Evolutionary conservation across 2,888 invertebrate species (phyloP), one percentile per base, ranked within the genome.

Genomic region (Celastrina argiolus): DNA sequence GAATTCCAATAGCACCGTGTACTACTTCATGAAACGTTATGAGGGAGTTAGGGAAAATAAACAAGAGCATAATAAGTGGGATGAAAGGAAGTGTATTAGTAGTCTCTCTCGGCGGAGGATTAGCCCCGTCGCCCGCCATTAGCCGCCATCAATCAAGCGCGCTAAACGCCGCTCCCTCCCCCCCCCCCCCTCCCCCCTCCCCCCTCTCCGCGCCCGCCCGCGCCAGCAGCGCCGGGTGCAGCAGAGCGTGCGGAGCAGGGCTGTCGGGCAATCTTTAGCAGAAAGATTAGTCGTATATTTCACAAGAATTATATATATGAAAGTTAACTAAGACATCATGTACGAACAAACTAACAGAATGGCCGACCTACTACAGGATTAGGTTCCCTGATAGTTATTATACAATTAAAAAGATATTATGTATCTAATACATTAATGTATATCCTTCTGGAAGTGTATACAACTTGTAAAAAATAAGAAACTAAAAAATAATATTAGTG

Each of bases 81-180:
- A 51, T 51, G 51, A 51, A 51, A 51, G 51, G 51, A 51, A 51
- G 51, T 51, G 51, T 22, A 51, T 51, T 26, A 51, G 51, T 10
- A 12, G n/a, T n/a, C 12, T 45, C 16, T 26, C 16, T 51, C 22
- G 22, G 36, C 36, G 36, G 42, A 56, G 68, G 58, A 69, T 69
- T 74, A 73, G 71, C 69, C 72, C 71, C 64, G 66, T 69, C 69
- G 68, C 65, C 70, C 69, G 72, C 78, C 80, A 83, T 83, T 82
- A 83, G 70, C 77, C 72, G 71, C 76, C 70, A 80, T 81, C 82
- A 79, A 82, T 83, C 82, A 83, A 71, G 64, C 69, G 70, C 68
- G 73, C 72, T 76, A 76, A 76, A 76, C 74, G 71, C 75, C 69
- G 68, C 42, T 42, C 10, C 22, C 22, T 8, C 5, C 36, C 36